Percentiles rank a stretch among this genome's conserved stretches.
phyloP scores from a whole-genome alignment of 2,797 vertebrate species.

The Argya squamiceps region DNA sequence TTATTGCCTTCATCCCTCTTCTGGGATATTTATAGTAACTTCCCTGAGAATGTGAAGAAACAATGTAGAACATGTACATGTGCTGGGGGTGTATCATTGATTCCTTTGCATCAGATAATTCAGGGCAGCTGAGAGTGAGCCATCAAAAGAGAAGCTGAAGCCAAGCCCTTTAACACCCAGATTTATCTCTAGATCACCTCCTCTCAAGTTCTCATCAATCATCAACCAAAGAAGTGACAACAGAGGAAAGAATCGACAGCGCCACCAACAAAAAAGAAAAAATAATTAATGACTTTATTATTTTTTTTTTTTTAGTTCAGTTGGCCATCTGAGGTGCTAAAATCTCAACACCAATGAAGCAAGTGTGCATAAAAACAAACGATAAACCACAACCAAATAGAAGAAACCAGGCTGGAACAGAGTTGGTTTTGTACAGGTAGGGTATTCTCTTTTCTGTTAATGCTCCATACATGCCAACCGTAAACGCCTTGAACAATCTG shows the following conservation, averaged over 20 bases:
- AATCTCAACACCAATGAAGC: conserved; percentile 64
- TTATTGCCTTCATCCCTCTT: background rate
- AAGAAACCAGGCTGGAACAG: conserved; percentile 48
- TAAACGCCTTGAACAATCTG: conserved; percentile 51
- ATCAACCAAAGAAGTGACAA: background rate
- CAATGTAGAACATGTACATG: background rate
- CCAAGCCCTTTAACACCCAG: background rate
- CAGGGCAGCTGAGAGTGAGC: background rate
- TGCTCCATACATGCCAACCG: conserved; percentile 21
- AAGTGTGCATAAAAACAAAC: conserved; percentile 63
- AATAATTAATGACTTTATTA: conserved; percentile 68
- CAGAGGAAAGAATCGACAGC: background rate
- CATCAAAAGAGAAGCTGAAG: background rate
- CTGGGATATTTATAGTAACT: background rate
- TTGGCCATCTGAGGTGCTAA: conserved; percentile 59
- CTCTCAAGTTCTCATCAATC: background rate
- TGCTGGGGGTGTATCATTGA: background rate
- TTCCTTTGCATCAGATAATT: background rate
- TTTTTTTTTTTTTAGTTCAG: conserved; percentile 60
- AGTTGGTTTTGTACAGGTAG: conserved; percentile 56
- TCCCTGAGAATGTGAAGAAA: background rate
- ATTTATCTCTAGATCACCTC: background rate
- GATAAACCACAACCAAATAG: conserved; percentile 23
- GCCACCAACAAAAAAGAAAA: conserved; percentile 57
- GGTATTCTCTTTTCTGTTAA: background rate